Percentiles rank a stretch among this genome's conserved stretches.
Evolutionary conservation across 30 jellyfish, hydroid and myxozoan genomes (phyloP).

Genomic region (Aurelia aurita): DNA sequence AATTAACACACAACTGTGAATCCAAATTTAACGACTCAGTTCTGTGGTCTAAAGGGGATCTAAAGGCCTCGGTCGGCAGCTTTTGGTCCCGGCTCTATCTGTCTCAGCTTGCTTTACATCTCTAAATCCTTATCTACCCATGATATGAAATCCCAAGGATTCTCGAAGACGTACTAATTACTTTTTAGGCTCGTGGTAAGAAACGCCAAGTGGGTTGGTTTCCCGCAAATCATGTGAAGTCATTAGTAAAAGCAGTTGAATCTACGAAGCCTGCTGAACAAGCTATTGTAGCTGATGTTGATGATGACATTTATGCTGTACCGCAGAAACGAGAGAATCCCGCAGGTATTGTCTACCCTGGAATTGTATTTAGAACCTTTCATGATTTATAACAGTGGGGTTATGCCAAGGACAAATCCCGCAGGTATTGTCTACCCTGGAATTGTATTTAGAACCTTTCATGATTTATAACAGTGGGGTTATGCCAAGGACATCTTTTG

Average conservation of each 20-base stretch:
- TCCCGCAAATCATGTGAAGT: slow-evolving; percentile 92
- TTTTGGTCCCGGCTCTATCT: background rate
- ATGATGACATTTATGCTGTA: slow-evolving; percentile 87
- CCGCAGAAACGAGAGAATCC: slow-evolving; percentile 82
- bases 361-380: no score
- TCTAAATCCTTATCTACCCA: background rate
- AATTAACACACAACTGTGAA: no score
- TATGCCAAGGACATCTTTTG: no score
- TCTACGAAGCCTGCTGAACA: slow-evolving; percentile 41
- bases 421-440: slow-evolving; percentile 34
- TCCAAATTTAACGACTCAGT: no score
- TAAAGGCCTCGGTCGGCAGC: no score
- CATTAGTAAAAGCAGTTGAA: slow-evolving; percentile 64
- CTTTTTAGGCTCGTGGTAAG: slow-evolving; percentile 89
- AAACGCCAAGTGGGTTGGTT: slow-evolving; percentile 98
- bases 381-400: no score
- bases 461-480: no score
- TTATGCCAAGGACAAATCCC: background rate
- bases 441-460: no score
- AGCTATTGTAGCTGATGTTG: slow-evolving; percentile 27
- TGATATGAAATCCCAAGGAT: no score
- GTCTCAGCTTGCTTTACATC: background rate
- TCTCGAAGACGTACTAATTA: background rate
- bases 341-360: slow-evolving; percentile 40
- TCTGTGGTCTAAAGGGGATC: no score